Base-by-base conservation (phyloP, 2,888 invertebrate species). In the Atherix ibis region DNA sequence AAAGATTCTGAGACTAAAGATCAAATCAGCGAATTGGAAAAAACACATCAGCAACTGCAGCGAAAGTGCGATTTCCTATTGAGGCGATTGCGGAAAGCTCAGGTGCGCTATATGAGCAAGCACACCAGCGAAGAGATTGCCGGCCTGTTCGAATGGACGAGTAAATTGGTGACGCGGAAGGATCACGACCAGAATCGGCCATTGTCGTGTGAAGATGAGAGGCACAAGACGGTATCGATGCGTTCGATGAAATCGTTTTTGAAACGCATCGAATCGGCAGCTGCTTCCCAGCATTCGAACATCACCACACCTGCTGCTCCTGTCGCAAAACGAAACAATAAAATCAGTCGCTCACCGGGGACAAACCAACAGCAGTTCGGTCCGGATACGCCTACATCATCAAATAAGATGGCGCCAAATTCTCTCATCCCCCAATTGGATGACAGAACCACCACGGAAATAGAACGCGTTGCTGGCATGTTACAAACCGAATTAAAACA, bases 81-180 rank as follows among this genome's bases (percentile, higher is more conserved):
- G 46, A 65, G 83, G 43, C 67, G 88, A 42, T 59, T 85, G 38
- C 65, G 80, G 10, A 82, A 84, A 52, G 58, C 84, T 16, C 85
- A 89, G 54, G 71, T 76, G 0, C 68, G 76, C 34, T 65, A 75
- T 22, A 69, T 84, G 53, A 82, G 84, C 4, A 74, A 74, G 40
- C 83, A 87, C 54, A 67, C 76, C 17, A 76, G 80, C 33, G 77
- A 80, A 44, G 87, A 91, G 56, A 71, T 80, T 9, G 70, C 73
- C 15, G 80, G 81, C 4, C 73, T 85, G 35, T 73, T 82, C 43
- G 78, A 80, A 42, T 70, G 76, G 49, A 78, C 79, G 17, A 76
- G 80, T 40, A 66, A 77, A 3, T 46, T 42, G 12, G 37, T 41
- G 13, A 44, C 44, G 33, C 39, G 43, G 14, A 45, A 39, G 18